Base-by-base conservation (phyloP, 1,140 invertebrate species). In the Magallana gigas region DNA sequence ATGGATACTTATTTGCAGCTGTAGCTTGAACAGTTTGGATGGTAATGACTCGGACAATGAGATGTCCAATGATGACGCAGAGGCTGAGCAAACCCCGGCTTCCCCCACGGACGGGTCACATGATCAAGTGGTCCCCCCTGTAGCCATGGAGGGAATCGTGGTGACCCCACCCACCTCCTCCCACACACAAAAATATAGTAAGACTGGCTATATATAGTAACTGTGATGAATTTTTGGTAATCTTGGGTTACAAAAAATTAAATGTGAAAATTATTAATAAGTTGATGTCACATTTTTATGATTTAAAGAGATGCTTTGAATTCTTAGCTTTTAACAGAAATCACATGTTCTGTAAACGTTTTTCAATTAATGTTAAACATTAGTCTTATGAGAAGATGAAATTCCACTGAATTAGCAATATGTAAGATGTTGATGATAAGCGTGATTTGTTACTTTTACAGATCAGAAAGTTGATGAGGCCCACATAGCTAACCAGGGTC, bases 131-230 rank as follows among this genome's bases (percentile, higher is more conserved):
- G 68, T 36, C 23, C 68, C 68, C 36, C 18, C 68, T 76, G 68
- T 76, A 76, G 68, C 68, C 23, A 76, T 76, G 68, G 68, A 76
- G 23, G 68, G 68, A 29, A 18, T 76, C 11, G 11, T 36, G 23
- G 18, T 76, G 12, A 29, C 68, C 23, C 93, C 93, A 14, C 93
- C 94, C 18, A 87, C 64, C 59, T 83, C 86, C 89, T 36, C 87
- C 86, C 58, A 89, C 86, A 89, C 84, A 60, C 18, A 83, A 62
- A 16, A 56, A 18, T 64, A 62, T 57, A 18, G 57, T 23, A 85
- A 48, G 64, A 56, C 16, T 29, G 36, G 80, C 57, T 83, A n/a
- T 57, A 87, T n/a, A 12, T 48, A 85, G 36, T 48, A 48, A 48
- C 36, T 48, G 36, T 48, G 36, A 48, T 48, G 36, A 48, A 48